Percentiles rank a stretch among this genome's conserved stretches.
Conservation (phyloP, 2,797 vertebrate species). For the Hirundo rustica region DNA sequence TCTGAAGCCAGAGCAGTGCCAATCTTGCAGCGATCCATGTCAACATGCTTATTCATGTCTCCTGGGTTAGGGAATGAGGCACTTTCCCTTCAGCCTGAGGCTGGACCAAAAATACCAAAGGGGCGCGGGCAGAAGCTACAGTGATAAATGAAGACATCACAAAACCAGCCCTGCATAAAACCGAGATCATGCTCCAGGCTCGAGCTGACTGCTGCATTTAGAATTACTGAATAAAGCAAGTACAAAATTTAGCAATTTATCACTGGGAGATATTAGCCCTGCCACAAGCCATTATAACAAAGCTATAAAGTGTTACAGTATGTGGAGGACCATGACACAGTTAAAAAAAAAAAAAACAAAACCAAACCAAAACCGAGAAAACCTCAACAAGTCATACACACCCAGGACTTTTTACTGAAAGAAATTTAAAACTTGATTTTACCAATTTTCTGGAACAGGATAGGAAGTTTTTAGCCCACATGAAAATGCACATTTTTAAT, state of each 20-base stretch:
- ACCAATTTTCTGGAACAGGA: background rate
- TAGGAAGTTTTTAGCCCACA: background rate
- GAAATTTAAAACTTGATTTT: background rate
- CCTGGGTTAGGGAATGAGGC: background rate
- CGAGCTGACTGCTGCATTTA: background rate
- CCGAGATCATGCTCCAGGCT: background rate
- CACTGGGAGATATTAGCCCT: background rate
- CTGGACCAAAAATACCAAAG: slow-evolving; percentile 16
- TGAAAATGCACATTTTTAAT: background rate
- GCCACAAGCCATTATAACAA: background rate
- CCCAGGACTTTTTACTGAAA: background rate
- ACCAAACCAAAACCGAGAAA: background rate
- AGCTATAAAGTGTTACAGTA: background rate
- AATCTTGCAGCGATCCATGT: background rate
- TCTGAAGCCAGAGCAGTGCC: background rate
- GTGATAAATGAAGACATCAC: slow-evolving; percentile 2
- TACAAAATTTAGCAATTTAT: background rate
- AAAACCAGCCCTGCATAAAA: background rate
- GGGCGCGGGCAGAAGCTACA: background rate
- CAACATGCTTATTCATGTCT: slow-evolving; percentile 11
- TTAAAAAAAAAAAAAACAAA: background rate
- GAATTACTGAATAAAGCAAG: background rate
- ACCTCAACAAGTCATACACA: background rate
- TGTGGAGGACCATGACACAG: background rate
- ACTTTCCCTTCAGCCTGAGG: slow-evolving; percentile 38